A percentile compares a stretch with the other conserved stretches of the same genome.
Evolutionary conservation across 2,888 invertebrate species (phyloP).

Genomic region (Calliopum simillimum): DNA sequence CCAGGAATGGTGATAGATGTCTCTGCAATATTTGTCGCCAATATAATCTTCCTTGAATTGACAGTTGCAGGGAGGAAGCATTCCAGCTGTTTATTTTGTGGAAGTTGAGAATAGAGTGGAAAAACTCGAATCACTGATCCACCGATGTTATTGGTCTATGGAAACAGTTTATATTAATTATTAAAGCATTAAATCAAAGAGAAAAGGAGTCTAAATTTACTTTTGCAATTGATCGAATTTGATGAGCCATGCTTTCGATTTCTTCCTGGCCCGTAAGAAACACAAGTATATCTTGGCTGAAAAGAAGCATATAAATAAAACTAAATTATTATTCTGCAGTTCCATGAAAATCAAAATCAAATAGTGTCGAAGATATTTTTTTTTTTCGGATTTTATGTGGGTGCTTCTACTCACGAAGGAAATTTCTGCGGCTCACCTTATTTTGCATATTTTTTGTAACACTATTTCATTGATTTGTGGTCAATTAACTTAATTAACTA

Average conservation of each 20-base stretch:
- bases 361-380: too few relatives aligned
- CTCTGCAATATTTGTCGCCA: constrained; percentile 98
- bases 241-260: constrained; percentile 86
- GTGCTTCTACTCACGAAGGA: too few relatives aligned
- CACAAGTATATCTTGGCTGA: constrained; percentile 88
- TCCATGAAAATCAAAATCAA: too few relatives aligned
- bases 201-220: constrained; percentile 60
- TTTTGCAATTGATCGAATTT: constrained; percentile 79
- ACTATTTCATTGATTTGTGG: too few relatives aligned
- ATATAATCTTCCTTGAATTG: constrained; percentile 87
- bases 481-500: too few relatives aligned
- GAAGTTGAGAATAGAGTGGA: constrained; percentile 92
- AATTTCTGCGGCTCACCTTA: too few relatives aligned
- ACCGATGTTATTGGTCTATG: constrained; percentile 59
- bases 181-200: background rate
- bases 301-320: constrained; percentile 56
- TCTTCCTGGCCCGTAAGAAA: constrained; percentile 98
- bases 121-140: constrained; percentile 80
- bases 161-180: constrained; percentile 44
- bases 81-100: constrained; percentile 86
- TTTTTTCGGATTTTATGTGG: too few relatives aligned
- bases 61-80: constrained; percentile 82
- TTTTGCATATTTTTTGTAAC: too few relatives aligned
- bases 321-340: too few relatives aligned
- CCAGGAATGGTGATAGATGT: constrained; percentile 96